Percentiles rank a stretch among this genome's conserved stretches.
Evolutionary conservation across 2,113 vertebrate species (phyloP).

Genomic region (Ptyas mucosa): DNA sequence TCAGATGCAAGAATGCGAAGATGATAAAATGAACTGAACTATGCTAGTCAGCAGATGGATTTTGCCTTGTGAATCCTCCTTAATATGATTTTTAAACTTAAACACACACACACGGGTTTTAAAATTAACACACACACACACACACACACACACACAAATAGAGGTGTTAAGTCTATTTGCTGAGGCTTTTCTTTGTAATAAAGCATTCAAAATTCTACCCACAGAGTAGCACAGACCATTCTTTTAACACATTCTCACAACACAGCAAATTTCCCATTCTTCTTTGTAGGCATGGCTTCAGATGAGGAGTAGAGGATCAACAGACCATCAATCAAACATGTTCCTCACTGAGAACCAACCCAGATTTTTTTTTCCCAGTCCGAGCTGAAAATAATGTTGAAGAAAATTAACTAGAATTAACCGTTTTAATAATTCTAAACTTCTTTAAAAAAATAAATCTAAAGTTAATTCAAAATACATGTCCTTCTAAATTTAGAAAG

Average conservation of each 20-base stretch:
- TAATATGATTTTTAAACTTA: not conserved
- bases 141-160: not conserved
- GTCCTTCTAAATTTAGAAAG: not conserved
- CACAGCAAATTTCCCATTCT: not conserved
- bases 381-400: constrained; percentile 21
- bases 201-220: not conserved
- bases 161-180: not conserved
- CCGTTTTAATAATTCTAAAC: constrained; percentile 44
- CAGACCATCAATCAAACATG: constrained; percentile 23
- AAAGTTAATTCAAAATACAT: not conserved
- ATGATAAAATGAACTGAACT: not conserved
- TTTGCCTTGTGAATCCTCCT: not conserved
- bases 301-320: not conserved
- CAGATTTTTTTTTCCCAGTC: constrained; percentile 17
- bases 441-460: not conserved
- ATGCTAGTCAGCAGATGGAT: not conserved
- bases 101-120: not conserved
- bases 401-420: constrained; percentile 42
- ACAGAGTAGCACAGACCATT: not conserved
- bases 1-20: not conserved
- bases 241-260: not conserved
- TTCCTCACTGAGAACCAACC: constrained; percentile 36
- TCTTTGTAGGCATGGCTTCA: not conserved
- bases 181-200: not conserved
- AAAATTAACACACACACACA: not conserved